A percentile compares a stretch with the other conserved stretches of the same genome.
Evolutionary conservation across 2,797 vertebrate genomes (phyloP).

Genomic region (Crenichthys baileyi): DNA sequence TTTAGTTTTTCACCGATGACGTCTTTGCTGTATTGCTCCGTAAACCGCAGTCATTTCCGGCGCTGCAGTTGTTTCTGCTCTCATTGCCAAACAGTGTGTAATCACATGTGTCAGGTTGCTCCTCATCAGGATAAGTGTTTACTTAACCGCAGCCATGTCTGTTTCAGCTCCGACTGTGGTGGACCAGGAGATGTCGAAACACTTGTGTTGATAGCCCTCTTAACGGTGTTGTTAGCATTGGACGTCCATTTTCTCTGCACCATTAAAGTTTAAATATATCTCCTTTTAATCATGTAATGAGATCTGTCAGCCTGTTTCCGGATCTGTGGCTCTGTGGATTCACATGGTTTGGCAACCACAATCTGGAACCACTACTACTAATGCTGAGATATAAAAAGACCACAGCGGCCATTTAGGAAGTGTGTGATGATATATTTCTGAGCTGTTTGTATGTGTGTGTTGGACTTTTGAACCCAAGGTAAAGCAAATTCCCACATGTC

Average conservation of each 20-base stretch:
- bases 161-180: slow-evolving; percentile 27
- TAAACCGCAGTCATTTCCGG: slow-evolving; percentile 53
- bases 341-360: slow-evolving; percentile 36
- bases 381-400: slow-evolving; percentile 62
- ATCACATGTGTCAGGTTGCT: slow-evolving; percentile 53
- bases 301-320: slow-evolving; percentile 44
- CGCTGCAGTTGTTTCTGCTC: slow-evolving; percentile 43
- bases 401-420: slow-evolving; percentile 46
- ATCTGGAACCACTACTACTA: slow-evolving; percentile 51
- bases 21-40: slow-evolving; percentile 30
- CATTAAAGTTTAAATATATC: slow-evolving; percentile 65
- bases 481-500: slow-evolving; percentile 72
- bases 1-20: slow-evolving; percentile 43
- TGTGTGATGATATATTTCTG: slow-evolving; percentile 54
- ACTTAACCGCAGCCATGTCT: slow-evolving; percentile 49
- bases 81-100: slow-evolving; percentile 49
- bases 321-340: slow-evolving; percentile 40
- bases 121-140: slow-evolving; percentile 47
- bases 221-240: slow-evolving; percentile 43
- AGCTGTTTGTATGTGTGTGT: slow-evolving; percentile 38
- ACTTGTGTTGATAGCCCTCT: slow-evolving; percentile 21
- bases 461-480: slow-evolving; percentile 71
- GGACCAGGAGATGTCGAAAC: slow-evolving; percentile 47
- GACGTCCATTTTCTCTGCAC: slow-evolving; percentile 40
- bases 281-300: slow-evolving; percentile 55